Conservation (phyloP, 1,140 invertebrate species). For the Rhyzopertha dominica region DNA sequence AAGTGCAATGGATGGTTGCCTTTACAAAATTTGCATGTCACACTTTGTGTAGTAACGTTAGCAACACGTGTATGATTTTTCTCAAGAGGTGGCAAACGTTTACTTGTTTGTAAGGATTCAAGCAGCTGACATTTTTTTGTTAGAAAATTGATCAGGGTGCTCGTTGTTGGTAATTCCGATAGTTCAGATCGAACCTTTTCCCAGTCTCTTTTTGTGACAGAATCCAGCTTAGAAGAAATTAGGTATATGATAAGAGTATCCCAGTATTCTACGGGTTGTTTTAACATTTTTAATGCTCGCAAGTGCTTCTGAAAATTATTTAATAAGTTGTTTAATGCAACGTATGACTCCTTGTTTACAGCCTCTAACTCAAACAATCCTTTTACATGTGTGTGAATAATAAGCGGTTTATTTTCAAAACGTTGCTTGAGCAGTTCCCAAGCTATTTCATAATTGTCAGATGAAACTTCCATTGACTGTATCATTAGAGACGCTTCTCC, state of each 20-base stretch:
- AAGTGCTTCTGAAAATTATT: conserved; percentile 15
- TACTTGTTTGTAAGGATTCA: neutral
- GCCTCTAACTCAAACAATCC: conserved; percentile 23
- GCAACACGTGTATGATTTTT: too few relatives aligned
- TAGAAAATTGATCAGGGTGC: conserved; percentile 1
- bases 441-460: conserved; percentile 33
- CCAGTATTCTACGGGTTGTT: conserved; percentile 8
- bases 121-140: conserved; percentile 11
- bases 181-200: conserved; percentile 1
- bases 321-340: conserved; percentile 15
- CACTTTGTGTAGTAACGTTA: too few relatives aligned
- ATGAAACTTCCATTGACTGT: conserved; percentile 24
- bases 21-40: too few relatives aligned
- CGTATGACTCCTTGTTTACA: conserved; percentile 23
- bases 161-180: neutral
- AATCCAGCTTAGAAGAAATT: conserved; percentile 5
- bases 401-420: conserved; percentile 32
- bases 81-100: too few relatives aligned
- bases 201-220: neutral
- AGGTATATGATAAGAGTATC: conserved; percentile 7
- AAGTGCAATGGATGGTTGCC: too few relatives aligned
- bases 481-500: conserved; percentile 25
- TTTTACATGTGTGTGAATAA: conserved; percentile 30
- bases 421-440: conserved; percentile 32
- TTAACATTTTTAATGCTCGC: conserved; percentile 7